These are phyloP conservation scores for Carduelis carduelis DNA, from an alignment of 2,797 vertebrate genomes.

Conservation along the genomic window DNA sequence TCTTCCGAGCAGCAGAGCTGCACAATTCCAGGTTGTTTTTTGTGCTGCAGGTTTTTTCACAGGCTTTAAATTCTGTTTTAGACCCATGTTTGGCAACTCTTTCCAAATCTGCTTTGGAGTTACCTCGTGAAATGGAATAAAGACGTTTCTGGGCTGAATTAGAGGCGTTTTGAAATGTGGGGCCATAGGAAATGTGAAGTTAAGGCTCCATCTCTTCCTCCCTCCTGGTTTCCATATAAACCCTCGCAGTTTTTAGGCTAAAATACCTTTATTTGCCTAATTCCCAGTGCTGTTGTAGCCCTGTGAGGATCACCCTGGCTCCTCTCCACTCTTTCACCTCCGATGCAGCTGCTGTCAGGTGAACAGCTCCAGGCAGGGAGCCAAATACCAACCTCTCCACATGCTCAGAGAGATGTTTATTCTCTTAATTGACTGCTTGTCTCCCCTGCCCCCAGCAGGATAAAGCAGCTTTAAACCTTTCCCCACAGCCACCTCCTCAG, in stretches of 20 bases:
- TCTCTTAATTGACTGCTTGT: not conserved
- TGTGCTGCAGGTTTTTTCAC: not conserved
- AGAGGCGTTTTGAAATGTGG: not conserved
- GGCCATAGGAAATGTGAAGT: not conserved
- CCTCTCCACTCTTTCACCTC: not conserved
- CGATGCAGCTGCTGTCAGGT: not conserved
- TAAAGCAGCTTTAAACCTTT: not conserved
- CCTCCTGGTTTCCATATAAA: not conserved
- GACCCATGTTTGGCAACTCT: not conserved
- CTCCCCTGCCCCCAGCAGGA: not conserved
- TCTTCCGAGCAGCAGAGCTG: not conserved
- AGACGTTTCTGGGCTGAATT: not conserved
- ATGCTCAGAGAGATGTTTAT: not conserved
- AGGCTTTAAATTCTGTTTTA: not conserved
- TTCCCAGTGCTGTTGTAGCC: not conserved
- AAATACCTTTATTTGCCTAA: not conserved
- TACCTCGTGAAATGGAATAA: not conserved
- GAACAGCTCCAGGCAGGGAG: not conserved
- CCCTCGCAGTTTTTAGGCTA: not conserved
- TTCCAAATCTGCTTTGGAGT: not conserved
- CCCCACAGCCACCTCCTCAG: not conserved
- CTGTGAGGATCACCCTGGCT: not conserved
- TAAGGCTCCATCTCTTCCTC: not conserved
- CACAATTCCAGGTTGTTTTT: not conserved
- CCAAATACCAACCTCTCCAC: not conserved